Conservation (phyloP, 2,797 vertebrate species). For the Artibeus jamaicensis region DNA sequence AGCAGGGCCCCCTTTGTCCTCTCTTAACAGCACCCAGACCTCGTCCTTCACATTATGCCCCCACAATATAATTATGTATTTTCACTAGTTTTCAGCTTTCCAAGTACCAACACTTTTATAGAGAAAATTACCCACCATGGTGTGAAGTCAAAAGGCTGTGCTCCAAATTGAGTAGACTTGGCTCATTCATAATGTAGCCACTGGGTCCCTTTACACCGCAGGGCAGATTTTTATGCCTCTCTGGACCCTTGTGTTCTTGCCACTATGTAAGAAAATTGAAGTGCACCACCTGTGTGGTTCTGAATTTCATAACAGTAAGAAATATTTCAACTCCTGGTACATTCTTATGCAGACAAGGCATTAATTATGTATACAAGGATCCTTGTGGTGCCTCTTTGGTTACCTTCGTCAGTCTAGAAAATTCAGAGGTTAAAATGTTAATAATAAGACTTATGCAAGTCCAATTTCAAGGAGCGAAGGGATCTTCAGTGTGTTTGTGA, state of each 20-base stretch:
- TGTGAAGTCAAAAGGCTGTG: not conserved
- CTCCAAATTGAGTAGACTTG: not conserved
- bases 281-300: not conserved
- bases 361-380: not conserved
- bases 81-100: not conserved
- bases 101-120: not conserved
- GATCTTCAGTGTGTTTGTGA: not conserved
- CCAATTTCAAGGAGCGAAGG: not conserved
- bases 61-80: not conserved
- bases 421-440: not conserved
- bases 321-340: not conserved
- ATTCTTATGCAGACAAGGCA: not conserved
- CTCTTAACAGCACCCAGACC: fast-evolving
- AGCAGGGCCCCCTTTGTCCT: fast-evolving
- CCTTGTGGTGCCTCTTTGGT: not conserved
- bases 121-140: not conserved
- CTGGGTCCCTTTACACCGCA: fast-evolving
- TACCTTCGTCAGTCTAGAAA: not conserved
- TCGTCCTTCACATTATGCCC: not conserved
- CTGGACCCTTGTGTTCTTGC: not conserved
- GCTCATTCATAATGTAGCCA: not conserved
- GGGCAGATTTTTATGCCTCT: not conserved
- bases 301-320: not conserved
- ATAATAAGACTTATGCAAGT: not conserved
- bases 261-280: not conserved